phyloP scores from a whole-genome alignment of 2,113 vertebrate genomes.

The Thalassarche chlororhynchos region DNA sequence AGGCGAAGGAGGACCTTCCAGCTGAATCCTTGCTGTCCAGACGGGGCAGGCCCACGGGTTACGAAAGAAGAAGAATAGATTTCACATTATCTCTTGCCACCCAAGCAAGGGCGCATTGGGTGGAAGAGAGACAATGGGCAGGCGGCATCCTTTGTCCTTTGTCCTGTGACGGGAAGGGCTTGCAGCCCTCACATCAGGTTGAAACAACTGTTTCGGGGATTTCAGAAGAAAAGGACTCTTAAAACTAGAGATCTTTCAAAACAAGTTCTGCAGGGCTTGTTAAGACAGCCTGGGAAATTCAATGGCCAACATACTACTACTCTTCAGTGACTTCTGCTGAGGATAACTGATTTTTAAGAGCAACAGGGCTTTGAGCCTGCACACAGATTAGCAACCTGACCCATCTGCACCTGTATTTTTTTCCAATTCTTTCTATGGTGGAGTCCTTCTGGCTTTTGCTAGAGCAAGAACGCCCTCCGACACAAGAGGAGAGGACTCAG shows the following conservation, averaged over 20 bases:
- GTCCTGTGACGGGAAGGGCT: background rate
- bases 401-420: background rate
- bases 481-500: background rate
- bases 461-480: background rate
- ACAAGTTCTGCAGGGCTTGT: background rate
- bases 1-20: background rate
- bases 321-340: background rate
- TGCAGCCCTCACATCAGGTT: background rate
- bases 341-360: background rate
- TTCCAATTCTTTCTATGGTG: rapidly evolving
- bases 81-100: background rate
- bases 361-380: background rate
- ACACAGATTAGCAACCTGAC: background rate
- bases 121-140: background rate
- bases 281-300: background rate
- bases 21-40: background rate
- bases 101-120: rapidly evolving
- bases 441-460: background rate
- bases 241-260: too few species aligned
- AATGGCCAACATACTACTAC: background rate
- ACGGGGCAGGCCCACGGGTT: background rate
- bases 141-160: background rate
- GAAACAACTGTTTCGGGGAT: rapidly evolving
- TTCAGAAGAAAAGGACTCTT: background rate
- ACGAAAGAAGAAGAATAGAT: background rate